Conservation (phyloP, 2,113 vertebrate genomes). For the Syngnathus typhle region DNA sequence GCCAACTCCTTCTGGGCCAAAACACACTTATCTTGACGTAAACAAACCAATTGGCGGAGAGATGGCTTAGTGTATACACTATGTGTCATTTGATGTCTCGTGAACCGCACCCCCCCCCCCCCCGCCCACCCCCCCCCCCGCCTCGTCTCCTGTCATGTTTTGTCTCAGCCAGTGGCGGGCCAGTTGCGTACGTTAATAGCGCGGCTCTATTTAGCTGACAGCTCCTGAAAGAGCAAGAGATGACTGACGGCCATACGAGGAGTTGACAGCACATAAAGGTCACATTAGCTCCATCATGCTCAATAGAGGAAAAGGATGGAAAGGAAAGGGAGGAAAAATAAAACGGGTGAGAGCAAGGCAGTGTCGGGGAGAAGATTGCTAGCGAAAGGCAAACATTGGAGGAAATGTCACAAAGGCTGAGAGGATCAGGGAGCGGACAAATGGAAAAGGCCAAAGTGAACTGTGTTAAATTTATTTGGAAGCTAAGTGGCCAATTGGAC, state of each 20-base stretch:
- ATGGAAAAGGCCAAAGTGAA: slow-evolving; percentile 7
- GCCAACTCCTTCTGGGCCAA: slow-evolving; percentile 28
- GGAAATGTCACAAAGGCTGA: slow-evolving; percentile 35
- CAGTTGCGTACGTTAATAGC: slow-evolving; percentile 5
- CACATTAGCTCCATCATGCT: slow-evolving; percentile 58
- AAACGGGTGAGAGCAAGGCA: slow-evolving; percentile 12
- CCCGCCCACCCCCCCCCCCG: background rate
- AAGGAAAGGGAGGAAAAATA: slow-evolving; percentile 11
- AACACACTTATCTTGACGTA: slow-evolving; percentile 23
- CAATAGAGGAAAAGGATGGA: slow-evolving; percentile 25
- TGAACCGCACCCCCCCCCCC: too few species aligned
- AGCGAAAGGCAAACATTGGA: slow-evolving; percentile 24
- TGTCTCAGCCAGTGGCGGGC: slow-evolving; percentile 17
- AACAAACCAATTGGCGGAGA: slow-evolving; percentile 33
- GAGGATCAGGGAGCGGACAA: slow-evolving; percentile 6
- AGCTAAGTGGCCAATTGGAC: background rate
- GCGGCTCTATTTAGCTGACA: slow-evolving; percentile 37
- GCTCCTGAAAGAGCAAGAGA: slow-evolving; percentile 61
- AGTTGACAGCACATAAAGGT: slow-evolving; percentile 67
- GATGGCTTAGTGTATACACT: background rate
- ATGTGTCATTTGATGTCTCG: slow-evolving; percentile 2
- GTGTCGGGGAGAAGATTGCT: background rate
- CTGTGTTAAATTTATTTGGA: background rate
- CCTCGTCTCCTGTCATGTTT: background rate
- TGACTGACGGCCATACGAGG: slow-evolving; percentile 57